Base-by-base conservation (phyloP, 2,113 vertebrate genomes). In the Calonectris borealis region DNA sequence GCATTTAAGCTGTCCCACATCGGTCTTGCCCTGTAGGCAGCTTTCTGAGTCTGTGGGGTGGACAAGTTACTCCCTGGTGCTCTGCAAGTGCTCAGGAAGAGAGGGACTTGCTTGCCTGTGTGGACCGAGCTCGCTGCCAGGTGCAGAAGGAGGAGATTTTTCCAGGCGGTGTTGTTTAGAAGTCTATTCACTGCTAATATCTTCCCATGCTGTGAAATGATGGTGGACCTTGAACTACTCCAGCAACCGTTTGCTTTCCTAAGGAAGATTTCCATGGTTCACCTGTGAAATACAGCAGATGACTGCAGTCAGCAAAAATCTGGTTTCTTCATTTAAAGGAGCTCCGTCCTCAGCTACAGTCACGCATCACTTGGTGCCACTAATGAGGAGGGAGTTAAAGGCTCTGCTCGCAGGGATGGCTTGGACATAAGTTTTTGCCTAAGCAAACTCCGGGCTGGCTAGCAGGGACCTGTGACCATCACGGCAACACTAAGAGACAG, bases 271-370 rank as follows among this genome's bases (percentile, higher is more conserved):
- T 73, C 16, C 10, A 1, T 46, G 25, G 38, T 54, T 95, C 49
- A 90, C 27, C 62, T 88, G 48, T 86, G 75, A 95, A 60, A 83
- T 57, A 54, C 0, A 3, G 44, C 29, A 65, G 36, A 69, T 80
- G 25, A 57, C 27, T 57, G 32, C 52, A 2, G 1, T 88, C 83
- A 92, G 77, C 70, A 96, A 70, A 96, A 89, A 42, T 64, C 31
- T 48, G 11, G 1, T 64, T 91, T 72, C 57, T 85, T 86, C 70
- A 48, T 88, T 91, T 90, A 75, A 96, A 96, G 65, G 57, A 75
- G 5, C 51, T 93, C 16, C 5, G 1, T 83, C 51, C n/a, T 91
- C 5, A 2, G 46, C n/a, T 90, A 21, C 18, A 64, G 51, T 72
- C 62, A 32, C 0, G 0, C 3, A 3, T 60, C n/a, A 70, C 16